These are phyloP conservation scores for rabbit (Oryctolagus cuniculus) DNA, from an alignment of 2,113 vertebrate species.

Conservation along the genomic window DNA sequence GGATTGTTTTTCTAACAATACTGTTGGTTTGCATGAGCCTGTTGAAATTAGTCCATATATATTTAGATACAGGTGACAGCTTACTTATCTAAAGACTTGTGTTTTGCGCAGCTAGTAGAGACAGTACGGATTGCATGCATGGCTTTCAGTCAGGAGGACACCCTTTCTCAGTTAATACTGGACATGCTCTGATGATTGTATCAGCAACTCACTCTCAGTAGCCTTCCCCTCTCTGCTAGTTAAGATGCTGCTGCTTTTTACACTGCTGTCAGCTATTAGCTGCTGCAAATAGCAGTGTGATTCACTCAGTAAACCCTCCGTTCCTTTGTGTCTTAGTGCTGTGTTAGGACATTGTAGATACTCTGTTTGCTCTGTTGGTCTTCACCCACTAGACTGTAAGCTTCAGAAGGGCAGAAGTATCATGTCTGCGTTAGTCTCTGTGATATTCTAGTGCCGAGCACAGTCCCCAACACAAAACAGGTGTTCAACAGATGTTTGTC, in stretches of 20 bases:
- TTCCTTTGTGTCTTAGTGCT: neutral
- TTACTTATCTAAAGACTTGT: slow-evolving; percentile 5
- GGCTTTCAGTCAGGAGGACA: slow-evolving; percentile 1
- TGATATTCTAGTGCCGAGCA: neutral
- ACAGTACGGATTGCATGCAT: neutral
- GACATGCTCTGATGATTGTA: neutral
- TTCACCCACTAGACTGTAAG: neutral
- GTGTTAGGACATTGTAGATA: neutral
- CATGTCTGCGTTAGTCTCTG: neutral
- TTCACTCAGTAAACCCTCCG: neutral
- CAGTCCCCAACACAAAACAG: neutral
- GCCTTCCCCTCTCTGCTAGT: neutral
- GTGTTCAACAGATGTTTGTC: neutral
- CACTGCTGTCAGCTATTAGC: neutral
- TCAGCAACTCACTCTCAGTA: neutral
- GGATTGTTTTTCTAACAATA: neutral
- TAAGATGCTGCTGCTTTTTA: neutral
- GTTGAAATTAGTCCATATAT: too few relatives aligned
- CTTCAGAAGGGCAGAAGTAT: neutral
- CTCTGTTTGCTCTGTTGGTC: neutral
- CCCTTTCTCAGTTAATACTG: neutral
- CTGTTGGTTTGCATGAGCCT: neutral
- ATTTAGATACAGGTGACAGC: slow-evolving; percentile 23
- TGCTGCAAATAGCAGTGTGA: neutral
- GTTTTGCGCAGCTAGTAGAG: slow-evolving; percentile 30